These are phyloP conservation scores for Australoheros scitulus DNA, from an alignment of 2,113 vertebrate species.

Conservation along the genomic window DNA sequence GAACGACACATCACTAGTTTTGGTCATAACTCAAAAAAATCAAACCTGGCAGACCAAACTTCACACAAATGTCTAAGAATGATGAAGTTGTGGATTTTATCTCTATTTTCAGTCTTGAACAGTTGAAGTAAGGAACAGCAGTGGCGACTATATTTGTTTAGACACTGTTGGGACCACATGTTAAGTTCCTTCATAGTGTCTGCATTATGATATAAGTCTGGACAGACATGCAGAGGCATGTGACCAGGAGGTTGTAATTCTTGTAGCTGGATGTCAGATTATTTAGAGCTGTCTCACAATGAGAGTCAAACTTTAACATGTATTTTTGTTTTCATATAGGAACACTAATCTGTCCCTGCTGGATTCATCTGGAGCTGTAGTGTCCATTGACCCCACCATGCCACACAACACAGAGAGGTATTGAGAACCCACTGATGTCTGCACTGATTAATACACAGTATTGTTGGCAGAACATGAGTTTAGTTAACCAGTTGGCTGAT, in stretches of 20 bases:
- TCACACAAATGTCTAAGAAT: too few relatives aligned
- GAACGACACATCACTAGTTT: too few relatives aligned
- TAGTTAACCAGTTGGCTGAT: neutral
- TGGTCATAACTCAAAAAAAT: too few relatives aligned
- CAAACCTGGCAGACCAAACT: too few relatives aligned
- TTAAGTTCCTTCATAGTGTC: too few relatives aligned
- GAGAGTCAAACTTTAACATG: neutral
- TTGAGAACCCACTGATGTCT: neutral
- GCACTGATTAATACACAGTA: neutral
- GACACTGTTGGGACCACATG: too few relatives aligned
- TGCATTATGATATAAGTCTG: too few relatives aligned
- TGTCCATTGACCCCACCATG: slow-evolving; percentile 94
- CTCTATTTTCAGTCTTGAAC: too few relatives aligned
- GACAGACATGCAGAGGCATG: too few relatives aligned
- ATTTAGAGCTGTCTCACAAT: neutral
- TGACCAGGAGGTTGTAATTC: neutral
- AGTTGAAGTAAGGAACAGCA: too few relatives aligned
- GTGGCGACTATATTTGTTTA: too few relatives aligned
- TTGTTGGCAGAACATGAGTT: neutral
- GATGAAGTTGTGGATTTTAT: too few relatives aligned
- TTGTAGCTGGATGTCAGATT: neutral
- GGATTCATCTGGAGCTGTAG: slow-evolving; percentile 87
- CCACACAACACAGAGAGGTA: slow-evolving; percentile 90
- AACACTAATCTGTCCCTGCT: slow-evolving; percentile 89
- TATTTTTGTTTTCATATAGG: slow-evolving; percentile 68